These are phyloP conservation scores for Dysdera silvatica DNA, from an alignment of 1,140 invertebrate species.

Conservation along the genomic window DNA sequence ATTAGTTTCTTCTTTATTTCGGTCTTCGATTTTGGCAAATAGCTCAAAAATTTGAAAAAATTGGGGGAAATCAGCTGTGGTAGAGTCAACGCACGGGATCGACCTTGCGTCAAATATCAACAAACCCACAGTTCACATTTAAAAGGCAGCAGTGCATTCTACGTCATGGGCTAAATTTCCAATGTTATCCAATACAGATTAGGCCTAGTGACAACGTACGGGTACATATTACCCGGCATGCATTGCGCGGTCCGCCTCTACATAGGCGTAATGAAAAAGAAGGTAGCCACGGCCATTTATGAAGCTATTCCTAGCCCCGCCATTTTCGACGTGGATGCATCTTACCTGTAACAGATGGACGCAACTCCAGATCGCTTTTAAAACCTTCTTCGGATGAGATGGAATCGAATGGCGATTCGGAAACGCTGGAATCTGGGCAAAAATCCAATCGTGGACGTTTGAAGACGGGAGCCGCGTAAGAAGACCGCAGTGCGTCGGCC, in stretches of 20 bases:
- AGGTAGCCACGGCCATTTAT: background rate
- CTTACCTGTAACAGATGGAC: conserved; percentile 20
- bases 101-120: conserved; percentile 28
- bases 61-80: background rate
- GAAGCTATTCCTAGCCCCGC: background rate
- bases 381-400: conserved; percentile 18
- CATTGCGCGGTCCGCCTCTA: background rate
- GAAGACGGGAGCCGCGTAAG: conserved; percentile 25
- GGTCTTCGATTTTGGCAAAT: no score
- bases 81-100: conserved; percentile 20
- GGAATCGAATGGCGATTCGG: conserved; percentile 19
- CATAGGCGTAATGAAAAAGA: background rate
- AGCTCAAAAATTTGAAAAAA: no score
- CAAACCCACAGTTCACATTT: no score
- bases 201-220: conserved; percentile 8
- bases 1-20: no score
- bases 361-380: conserved; percentile 19
- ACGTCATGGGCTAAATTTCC: no score
- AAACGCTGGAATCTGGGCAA: conserved; percentile 6
- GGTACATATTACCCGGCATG: no score
- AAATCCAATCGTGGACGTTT: conserved; percentile 23
- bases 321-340: conserved; percentile 12
- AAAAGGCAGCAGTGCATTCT: no score
- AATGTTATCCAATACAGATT: conserved; percentile 1
- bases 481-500: conserved; percentile 24